phyloP scores from a whole-genome alignment of 1,140 invertebrate genomes.

The Gerris buenoi region DNA sequence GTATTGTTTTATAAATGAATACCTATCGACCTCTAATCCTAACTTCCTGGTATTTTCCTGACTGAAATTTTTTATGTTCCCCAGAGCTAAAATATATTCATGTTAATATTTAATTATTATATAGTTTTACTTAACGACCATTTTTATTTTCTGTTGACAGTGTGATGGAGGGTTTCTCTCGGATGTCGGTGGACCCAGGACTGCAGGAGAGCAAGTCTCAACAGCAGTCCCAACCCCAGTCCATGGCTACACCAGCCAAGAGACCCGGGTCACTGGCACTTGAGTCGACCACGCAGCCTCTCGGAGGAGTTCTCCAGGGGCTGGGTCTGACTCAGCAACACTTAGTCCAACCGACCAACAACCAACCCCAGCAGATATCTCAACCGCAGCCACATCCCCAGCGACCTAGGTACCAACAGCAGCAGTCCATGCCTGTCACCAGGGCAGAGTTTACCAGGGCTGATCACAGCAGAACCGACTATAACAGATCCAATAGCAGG shows the following conservation, averaged over 20 bases:
- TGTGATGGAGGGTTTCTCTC: not conserved
- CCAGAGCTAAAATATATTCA: too few relatives aligned
- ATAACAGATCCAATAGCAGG: not conserved
- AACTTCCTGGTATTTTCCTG: too few relatives aligned
- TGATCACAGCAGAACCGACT: not conserved
- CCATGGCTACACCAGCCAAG: not conserved
- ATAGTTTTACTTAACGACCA: too few relatives aligned
- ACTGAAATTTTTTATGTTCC: too few relatives aligned
- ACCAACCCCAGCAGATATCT: too few relatives aligned
- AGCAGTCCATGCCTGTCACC: slow-evolving; percentile 1
- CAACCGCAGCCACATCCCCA: not conserved
- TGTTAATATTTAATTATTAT: too few relatives aligned
- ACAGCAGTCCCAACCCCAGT: not conserved
- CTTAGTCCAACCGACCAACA: not conserved
- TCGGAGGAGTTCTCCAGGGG: not conserved
- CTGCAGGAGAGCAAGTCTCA: not conserved
- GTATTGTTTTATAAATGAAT: too few relatives aligned
- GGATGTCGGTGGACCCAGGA: not conserved
- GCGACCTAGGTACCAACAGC: not conserved
- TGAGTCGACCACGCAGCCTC: not conserved
- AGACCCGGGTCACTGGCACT: not conserved
- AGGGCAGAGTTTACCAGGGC: not conserved
- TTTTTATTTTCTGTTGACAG: not conserved
- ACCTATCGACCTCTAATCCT: too few relatives aligned
- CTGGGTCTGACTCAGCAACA: not conserved